Evolutionary conservation across 2,888 invertebrate genomes (phyloP).

Genomic region (Chorisops tibialis): DNA sequence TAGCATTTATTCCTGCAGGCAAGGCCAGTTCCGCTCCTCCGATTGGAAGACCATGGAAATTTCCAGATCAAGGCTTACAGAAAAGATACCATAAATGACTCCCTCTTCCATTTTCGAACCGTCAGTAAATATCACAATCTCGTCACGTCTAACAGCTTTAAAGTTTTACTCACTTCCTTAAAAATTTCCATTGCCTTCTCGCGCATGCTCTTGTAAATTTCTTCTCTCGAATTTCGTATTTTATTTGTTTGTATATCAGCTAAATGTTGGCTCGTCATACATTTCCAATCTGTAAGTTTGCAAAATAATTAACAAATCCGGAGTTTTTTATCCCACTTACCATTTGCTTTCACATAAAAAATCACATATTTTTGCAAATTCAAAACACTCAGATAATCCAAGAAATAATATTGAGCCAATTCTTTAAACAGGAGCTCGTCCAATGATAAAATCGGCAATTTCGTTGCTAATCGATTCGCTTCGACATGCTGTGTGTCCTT

Average conservation of each 20-base stretch:
- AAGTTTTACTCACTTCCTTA: conserved; percentile 30
- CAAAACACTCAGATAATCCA: conserved; percentile 37
- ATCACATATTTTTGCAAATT: conserved; percentile 39
- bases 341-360: conserved; percentile 37
- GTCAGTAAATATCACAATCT: too few species aligned
- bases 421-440: conserved; percentile 38
- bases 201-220: conserved; percentile 32
- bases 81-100: too few species aligned
- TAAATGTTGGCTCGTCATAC: conserved; percentile 29
- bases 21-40: too few species aligned
- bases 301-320: background rate
- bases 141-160: too few species aligned
- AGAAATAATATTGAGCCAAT: conserved; percentile 37
- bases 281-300: conserved; percentile 35
- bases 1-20: too few species aligned
- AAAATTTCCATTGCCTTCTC: conserved; percentile 36
- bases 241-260: conserved; percentile 34
- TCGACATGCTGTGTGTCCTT: conserved; percentile 14
- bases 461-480: conserved; percentile 12
- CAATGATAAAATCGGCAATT: conserved; percentile 35
- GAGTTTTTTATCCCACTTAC: conserved; percentile 21
- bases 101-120: too few species aligned
- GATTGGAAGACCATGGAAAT: too few species aligned
- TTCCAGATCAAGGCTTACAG: too few species aligned
- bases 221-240: conserved; percentile 33